These are phyloP conservation scores for Callitettix versicolor DNA, from an alignment of 1,140 invertebrate species.

Conservation along the genomic window DNA sequence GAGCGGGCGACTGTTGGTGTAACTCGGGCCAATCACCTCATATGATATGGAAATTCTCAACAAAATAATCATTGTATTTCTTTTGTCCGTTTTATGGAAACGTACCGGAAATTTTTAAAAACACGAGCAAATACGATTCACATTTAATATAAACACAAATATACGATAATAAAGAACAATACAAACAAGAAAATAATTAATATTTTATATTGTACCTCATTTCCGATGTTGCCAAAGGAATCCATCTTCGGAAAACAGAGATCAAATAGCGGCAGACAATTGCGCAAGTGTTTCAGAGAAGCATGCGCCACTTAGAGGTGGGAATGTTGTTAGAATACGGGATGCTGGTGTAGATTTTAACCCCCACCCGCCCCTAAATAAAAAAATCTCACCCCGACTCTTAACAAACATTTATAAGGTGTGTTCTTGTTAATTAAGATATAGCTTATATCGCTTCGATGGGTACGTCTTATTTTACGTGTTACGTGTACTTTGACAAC, in stretches of 20 bases:
- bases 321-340: slow-evolving; percentile 21
- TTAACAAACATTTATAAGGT: slow-evolving; percentile 3
- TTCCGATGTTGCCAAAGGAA: slow-evolving; percentile 21
- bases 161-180: neutral
- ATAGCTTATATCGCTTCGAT: too few relatives aligned
- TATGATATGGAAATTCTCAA: too few relatives aligned
- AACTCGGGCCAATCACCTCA: neutral
- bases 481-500: too few relatives aligned
- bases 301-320: slow-evolving; percentile 23
- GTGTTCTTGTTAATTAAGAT: slow-evolving; percentile 9
- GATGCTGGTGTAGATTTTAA: slow-evolving; percentile 19
- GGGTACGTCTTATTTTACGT: too few relatives aligned
- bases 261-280: slow-evolving; percentile 23
- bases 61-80: neutral
- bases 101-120: neutral
- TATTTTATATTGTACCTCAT: slow-evolving; percentile 19
- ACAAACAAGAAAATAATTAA: slow-evolving; percentile 11
- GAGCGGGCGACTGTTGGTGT: neutral
- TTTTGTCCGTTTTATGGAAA: neutral
- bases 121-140: too few relatives aligned
- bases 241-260: slow-evolving; percentile 22
- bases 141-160: neutral
- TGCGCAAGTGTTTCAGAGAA: slow-evolving; percentile 23
- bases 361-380: slow-evolving; percentile 11
- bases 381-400: slow-evolving; percentile 13